A percentile compares a stretch with the other conserved stretches of the same genome.
These are phyloP conservation scores for Balaeniceps rex DNA, from an alignment of 2,113 vertebrate species.

Conservation along the genomic window DNA sequence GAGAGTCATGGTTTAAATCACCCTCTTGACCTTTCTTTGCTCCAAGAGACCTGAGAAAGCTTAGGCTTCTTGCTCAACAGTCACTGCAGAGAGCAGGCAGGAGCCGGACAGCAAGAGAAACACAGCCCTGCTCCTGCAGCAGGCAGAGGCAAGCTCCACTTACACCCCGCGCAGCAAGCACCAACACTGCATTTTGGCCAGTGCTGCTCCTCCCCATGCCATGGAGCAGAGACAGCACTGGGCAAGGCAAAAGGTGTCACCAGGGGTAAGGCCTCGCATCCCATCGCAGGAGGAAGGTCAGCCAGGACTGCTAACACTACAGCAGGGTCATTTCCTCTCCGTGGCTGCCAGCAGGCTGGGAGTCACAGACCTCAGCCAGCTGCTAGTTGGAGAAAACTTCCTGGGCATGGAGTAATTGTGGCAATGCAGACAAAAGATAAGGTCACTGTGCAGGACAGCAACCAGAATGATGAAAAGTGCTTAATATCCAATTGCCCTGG, in stretches of 20 bases:
- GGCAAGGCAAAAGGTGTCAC: not conserved
- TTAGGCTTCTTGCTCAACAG: not conserved
- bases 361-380: not conserved
- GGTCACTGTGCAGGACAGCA: not conserved
- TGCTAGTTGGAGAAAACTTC: not conserved
- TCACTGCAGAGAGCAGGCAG: not conserved
- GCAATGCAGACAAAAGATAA: not conserved
- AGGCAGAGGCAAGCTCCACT: not conserved
- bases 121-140: not conserved
- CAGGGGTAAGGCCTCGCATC: not conserved
- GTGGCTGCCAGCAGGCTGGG: not conserved
- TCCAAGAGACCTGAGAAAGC: not conserved
- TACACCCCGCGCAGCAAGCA: not conserved
- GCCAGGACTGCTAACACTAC: not conserved
- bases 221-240: not conserved
- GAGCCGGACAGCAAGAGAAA: not conserved
- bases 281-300: not conserved
- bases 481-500: not conserved
- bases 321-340: not conserved
- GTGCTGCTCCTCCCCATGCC: rapidly evolving
- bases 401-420: not conserved
- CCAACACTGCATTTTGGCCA: rapidly evolving
- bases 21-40: not conserved
- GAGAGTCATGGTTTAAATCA: not conserved
- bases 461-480: not conserved